Conservation (phyloP, 2,888 invertebrate genomes). For the Apodemia zela region DNA sequence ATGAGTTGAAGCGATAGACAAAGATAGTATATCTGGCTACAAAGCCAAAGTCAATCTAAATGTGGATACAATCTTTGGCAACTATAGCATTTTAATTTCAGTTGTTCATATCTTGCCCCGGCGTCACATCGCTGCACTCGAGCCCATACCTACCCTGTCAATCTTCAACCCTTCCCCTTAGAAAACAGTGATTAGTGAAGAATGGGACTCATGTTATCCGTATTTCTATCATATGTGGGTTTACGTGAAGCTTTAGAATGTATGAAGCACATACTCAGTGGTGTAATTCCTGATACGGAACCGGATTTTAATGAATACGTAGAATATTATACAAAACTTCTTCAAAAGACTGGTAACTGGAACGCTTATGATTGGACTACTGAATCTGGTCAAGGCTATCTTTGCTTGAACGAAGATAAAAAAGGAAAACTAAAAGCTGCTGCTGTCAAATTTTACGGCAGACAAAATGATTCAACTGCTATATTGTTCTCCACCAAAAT, state of each 20-base stretch:
- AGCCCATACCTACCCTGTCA: slow-evolving; percentile 52
- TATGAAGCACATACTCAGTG: slow-evolving; percentile 70
- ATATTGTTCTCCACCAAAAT: slow-evolving; percentile 76
- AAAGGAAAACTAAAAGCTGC: slow-evolving; percentile 61
- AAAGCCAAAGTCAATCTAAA: slow-evolving; percentile 75
- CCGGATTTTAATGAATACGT: slow-evolving; percentile 64
- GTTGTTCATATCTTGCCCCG: slow-evolving; percentile 76
- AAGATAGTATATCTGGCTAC: slow-evolving; percentile 55
- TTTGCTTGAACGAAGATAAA: slow-evolving; percentile 59
- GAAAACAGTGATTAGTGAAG: slow-evolving; percentile 36
- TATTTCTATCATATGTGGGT: slow-evolving; percentile 88
- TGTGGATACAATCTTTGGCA: slow-evolving; percentile 75
- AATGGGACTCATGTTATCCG: slow-evolving; percentile 88
- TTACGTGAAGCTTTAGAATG: slow-evolving; percentile 84
- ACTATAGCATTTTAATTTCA: slow-evolving; percentile 75
- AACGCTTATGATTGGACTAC: slow-evolving; percentile 55
- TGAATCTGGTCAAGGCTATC: slow-evolving; percentile 67
- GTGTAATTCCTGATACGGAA: slow-evolving; percentile 60
- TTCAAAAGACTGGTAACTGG: slow-evolving; percentile 53
- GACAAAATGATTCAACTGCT: slow-evolving; percentile 59
- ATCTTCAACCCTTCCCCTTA: slow-evolving; percentile 39
- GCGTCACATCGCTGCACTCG: slow-evolving; percentile 70
- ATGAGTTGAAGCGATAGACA: slow-evolving; percentile 46
- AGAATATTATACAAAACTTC: slow-evolving; percentile 59
- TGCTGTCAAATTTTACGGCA: slow-evolving; percentile 66